Evolutionary conservation across 2,113 vertebrate species (phyloP), one percentile per base, ranked within the genome.

Genomic region (Herpetotheres cachinnans): DNA sequence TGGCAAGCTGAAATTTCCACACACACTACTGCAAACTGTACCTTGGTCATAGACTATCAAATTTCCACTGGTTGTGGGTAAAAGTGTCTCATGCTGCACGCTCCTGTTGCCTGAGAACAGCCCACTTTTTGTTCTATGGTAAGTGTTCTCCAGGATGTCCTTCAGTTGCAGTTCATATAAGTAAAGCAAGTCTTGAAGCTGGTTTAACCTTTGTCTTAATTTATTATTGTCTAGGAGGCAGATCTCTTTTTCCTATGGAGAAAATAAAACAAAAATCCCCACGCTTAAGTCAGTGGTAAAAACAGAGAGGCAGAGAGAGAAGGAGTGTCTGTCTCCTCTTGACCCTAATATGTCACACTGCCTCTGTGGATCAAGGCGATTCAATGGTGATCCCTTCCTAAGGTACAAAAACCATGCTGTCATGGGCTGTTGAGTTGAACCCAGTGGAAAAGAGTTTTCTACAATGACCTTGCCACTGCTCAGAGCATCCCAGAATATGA

Each of bases 11-110:
- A 67, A 83, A 61, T 47, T 70, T 61, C 18, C 17, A 13, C 10
- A 17, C 6, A 27, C 7, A 2, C 29, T 59, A 40, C 46, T 65
- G 25, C 49, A 92, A 85, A 66, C 58, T 58, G 58, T 96, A 99
- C 99, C 99, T 98, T 97, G 98, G 74, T 99, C 98, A 52, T 99
- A 97, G 69, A 99, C 98, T n/a, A 99, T 97, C 63, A 99, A 89
- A 93, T 88, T 99, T 50, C 99, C 99, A 84, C 98, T 98, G 16
- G 98, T 98, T 95, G 98, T 93, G 52, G 98, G 98, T 52, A 98
- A 94, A 66, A 71, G 61, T 0, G 8, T 46, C 44, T 91, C 81
- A n/a, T 78, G 76, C 42, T 90, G 59, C 67, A 15, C 0, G 0
- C 78, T 97, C 72, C 86, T 93, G 70, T 97, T 98, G 30, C 93